Evolutionary conservation across 2,113 vertebrate genomes (phyloP).

Genomic region (Phyllopteryx taeniolatus): DNA sequence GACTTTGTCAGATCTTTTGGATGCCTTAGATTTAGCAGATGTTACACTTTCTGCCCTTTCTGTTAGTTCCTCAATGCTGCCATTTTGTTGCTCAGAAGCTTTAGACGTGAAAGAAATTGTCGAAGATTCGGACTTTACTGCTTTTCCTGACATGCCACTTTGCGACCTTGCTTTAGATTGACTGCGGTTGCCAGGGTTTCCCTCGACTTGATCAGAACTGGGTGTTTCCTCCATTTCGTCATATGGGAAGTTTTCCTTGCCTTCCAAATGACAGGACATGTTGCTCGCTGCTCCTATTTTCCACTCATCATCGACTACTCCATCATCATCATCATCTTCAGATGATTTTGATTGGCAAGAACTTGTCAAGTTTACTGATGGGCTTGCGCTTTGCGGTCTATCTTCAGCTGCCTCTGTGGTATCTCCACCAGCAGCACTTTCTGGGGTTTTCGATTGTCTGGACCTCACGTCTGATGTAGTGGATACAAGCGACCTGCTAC

Average conservation of each 20-base stretch:
- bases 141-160: constrained; percentile 33
- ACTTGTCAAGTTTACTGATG: constrained; percentile 49
- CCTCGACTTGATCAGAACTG: background rate
- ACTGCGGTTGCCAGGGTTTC: background rate
- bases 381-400: constrained; percentile 43
- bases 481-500: background rate
- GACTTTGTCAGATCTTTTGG: constrained; percentile 25
- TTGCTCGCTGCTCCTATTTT: constrained; percentile 11
- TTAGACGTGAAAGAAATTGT: constrained; percentile 32
- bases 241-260: background rate
- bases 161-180: constrained; percentile 11
- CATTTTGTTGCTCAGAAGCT: constrained; percentile 3
- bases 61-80: background rate
- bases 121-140: constrained; percentile 30
- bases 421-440: constrained; percentile 1
- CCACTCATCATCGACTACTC: background rate
- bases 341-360: constrained; percentile 38
- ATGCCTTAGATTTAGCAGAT: constrained; percentile 40
- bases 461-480: constrained; percentile 11
- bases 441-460: constrained; percentile 28
- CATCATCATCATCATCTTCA: background rate
- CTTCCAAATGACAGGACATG: constrained; percentile 19
- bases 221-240: constrained; percentile 2
- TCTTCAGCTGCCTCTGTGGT: constrained; percentile 21
- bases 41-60: constrained; percentile 30